Conservation (phyloP, 1,140 invertebrate species). For the Drosophila miranda region DNA sequence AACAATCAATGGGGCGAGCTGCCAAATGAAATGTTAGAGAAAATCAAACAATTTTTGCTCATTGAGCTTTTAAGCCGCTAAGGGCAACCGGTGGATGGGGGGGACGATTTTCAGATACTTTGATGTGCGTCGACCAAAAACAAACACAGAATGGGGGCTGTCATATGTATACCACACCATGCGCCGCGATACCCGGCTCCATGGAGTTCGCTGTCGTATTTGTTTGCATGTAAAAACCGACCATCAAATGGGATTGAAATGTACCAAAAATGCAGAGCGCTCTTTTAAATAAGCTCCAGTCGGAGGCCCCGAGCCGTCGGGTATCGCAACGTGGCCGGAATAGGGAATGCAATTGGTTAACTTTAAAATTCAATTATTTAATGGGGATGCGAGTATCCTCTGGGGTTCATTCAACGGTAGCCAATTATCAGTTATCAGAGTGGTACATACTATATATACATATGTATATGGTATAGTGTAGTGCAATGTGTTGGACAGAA, state of each 20-base stretch:
- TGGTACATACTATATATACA: no score
- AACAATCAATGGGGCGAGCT: constrained; percentile 30
- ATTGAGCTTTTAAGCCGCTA: constrained; percentile 73
- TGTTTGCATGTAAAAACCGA: constrained; percentile 21
- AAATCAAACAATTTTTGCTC: constrained; percentile 71
- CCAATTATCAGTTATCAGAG: no score
- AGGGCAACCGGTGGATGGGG: constrained; percentile 13
- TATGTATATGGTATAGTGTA: no score
- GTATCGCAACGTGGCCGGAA: constrained; percentile 1
- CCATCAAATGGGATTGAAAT: constrained; percentile 38
- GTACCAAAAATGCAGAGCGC: constrained; percentile 23
- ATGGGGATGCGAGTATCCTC: no score
- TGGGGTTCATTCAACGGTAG: no score
- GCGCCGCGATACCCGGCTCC: background rate
- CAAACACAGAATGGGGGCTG: constrained; percentile 47
- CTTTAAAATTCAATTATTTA: no score
- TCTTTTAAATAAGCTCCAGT: constrained; percentile 10
- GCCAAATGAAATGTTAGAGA: constrained; percentile 59
- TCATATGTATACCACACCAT: constrained; percentile 5
- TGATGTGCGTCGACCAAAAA: constrained; percentile 55
- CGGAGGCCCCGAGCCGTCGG: background rate
- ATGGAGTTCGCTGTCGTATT: constrained; percentile 7
- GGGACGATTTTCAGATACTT: constrained; percentile 46
- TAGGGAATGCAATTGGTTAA: background rate
- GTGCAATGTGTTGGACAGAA: no score